Evolutionary conservation across 2,113 vertebrate species (phyloP).

Genomic region (Todiramphus saurophagus): DNA sequence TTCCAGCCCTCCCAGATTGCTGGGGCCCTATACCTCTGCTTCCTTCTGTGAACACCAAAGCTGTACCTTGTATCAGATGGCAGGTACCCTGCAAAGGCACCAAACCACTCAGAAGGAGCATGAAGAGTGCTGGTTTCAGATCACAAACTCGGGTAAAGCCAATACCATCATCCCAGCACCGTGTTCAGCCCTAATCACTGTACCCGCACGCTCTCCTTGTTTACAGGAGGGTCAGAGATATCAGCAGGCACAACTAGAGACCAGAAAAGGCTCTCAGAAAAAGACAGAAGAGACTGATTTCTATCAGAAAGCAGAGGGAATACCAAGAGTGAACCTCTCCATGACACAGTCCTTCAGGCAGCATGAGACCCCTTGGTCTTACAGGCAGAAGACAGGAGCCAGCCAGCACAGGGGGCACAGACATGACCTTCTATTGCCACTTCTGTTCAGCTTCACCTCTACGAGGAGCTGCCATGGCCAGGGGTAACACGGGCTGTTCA

Average conservation of each 20-base stretch:
- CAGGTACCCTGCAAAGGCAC: not conserved
- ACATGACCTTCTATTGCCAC: no score
- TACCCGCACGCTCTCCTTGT: not conserved
- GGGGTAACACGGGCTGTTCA: not conserved
- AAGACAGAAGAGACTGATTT: no score
- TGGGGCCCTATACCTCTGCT: no score
- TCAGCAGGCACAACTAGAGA: not conserved
- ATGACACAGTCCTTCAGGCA: no score
- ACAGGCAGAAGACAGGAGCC: fast-evolving
- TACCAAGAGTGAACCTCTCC: not conserved
- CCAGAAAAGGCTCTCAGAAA: not conserved
- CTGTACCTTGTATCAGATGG: no score
- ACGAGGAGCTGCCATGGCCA: not conserved
- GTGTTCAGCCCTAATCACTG: not conserved
- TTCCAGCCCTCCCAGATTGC: no score
- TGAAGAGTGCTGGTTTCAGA: not conserved
- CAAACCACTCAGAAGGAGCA: fast-evolving
- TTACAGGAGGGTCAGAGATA: not conserved
- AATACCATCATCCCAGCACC: not conserved
- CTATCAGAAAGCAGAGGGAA: not conserved
- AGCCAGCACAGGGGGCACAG: not conserved
- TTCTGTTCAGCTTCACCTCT: not conserved
- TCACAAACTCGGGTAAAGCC: not conserved
- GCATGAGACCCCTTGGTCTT: not conserved
- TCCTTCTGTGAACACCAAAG: no score